Conservation (phyloP, 2,797 vertebrate genomes). For the Poecile montanus region DNA sequence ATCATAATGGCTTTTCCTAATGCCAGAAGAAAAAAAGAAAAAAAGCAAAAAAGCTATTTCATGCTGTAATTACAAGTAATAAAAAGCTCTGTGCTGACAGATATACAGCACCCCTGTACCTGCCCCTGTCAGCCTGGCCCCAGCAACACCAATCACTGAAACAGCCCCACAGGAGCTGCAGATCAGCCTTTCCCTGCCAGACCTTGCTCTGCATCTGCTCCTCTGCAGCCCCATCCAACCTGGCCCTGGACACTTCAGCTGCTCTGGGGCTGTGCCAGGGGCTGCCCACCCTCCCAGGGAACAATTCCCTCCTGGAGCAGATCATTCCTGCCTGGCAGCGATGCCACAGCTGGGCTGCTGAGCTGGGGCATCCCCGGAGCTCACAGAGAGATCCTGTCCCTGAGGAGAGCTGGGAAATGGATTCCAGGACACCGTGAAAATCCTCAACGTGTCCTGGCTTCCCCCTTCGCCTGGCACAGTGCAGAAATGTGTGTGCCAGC, state of each 20-base stretch:
- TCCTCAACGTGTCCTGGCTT: neutral
- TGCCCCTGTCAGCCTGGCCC: neutral
- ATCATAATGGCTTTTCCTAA: neutral
- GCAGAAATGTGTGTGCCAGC: neutral
- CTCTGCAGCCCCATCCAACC: accelerated
- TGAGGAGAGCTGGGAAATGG: neutral
- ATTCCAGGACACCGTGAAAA: neutral
- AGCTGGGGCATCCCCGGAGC: no score
- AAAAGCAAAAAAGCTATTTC: neutral
- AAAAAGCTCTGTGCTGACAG: neutral
- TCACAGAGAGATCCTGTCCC: neutral
- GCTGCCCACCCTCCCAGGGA: neutral
- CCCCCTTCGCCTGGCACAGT: neutral
- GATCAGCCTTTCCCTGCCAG: neutral
- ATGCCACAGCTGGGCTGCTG: neutral
- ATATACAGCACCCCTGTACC: neutral
- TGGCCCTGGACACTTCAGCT: neutral
- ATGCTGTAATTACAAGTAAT: neutral
- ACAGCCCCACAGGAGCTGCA: neutral
- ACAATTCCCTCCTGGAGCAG: neutral
- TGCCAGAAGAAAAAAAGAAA: neutral
- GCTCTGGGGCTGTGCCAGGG: neutral
- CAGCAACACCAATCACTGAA: neutral
- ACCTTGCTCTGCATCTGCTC: neutral
- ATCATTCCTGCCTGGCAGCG: neutral